Evolutionary conservation across 2,888 invertebrate species (phyloP), one percentile per base, ranked within the genome.

Genomic region (Orchesellides sinensis): DNA sequence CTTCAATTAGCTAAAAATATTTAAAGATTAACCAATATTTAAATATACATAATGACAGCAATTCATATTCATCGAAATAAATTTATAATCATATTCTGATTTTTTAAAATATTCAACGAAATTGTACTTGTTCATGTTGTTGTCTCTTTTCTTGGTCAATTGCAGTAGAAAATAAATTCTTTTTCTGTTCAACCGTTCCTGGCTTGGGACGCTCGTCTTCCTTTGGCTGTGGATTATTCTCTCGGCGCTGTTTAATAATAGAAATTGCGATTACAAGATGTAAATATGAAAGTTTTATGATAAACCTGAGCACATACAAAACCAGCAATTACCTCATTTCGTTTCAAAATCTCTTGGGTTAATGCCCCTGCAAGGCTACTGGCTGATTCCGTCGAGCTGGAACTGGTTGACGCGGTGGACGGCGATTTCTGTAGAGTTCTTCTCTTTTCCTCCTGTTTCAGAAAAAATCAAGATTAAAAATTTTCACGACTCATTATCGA

Each of bases 321-420:
- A n/a, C n/a, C 40, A 8, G 40, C n/a, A 14, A 84, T 88, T 89
- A 94, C 94, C 92, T 94, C 93, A 85, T 92, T 92, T 89, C 94
- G 91, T 90, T 93, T 92, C 89, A 93, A 93, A 79, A 94, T 91
- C 90, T 94, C 94, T 90, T 93, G 92, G 84, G 92, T 93, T 89
- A 94, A 93, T 89, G 94, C 94, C 90, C 93, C 93, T 83, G 93
- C 92, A 70, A 94, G 91, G 89, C 93, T 93, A 87, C 92, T 90
- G 88, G 89, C 89, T 66, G 84, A 84, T 56, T 85, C 84, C 17
- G 79, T 78, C 6, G 84, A 68, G 35, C 66, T 80, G 27, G 85
- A 84, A 32, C 81, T 72, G 45, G 49, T 84, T 23, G 83, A 84
- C 0, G 74, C 75, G 1, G 81, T 40, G 2, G 80, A 84, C 10